A percentile compares a stretch with the other conserved stretches of the same genome.
Evolutionary conservation across 2,113 vertebrate species (phyloP).

Genomic region (Clupea harengus): DNA sequence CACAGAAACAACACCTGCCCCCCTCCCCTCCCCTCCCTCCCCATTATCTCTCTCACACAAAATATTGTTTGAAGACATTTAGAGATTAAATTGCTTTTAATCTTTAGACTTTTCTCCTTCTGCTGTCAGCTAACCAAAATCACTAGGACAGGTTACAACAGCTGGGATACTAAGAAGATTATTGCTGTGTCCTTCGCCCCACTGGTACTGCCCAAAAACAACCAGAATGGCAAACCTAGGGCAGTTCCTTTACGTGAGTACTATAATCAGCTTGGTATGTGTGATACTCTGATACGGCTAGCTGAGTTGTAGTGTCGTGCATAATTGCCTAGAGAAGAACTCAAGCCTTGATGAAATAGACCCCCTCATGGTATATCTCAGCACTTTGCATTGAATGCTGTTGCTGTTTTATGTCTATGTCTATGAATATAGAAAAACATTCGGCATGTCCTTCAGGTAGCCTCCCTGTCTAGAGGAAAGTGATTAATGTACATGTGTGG

Average conservation of each 20-base stretch:
- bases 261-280: no score
- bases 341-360: neutral
- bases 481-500: neutral
- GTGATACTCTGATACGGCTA: no score
- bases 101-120: slow-evolving; percentile 16
- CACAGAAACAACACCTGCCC: neutral
- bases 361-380: neutral
- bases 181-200: slow-evolving; percentile 88
- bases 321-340: no score
- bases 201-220: slow-evolving; percentile 77
- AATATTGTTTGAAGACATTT: neutral
- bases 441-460: neutral
- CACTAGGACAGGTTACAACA: slow-evolving; percentile 79
- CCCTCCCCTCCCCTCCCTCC: no score
- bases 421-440: neutral
- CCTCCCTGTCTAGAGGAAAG: neutral
- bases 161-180: slow-evolving; percentile 88
- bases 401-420: neutral
- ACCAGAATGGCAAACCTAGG: slow-evolving; percentile 71
- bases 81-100: neutral
- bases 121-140: slow-evolving; percentile 81
- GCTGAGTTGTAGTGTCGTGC: neutral
- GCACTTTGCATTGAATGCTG: no score
- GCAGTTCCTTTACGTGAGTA: slow-evolving; percentile 83
- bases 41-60: neutral